Conservation (phyloP, 1,140 invertebrate species). For the Hermatobates lingyangjiaoensis region DNA sequence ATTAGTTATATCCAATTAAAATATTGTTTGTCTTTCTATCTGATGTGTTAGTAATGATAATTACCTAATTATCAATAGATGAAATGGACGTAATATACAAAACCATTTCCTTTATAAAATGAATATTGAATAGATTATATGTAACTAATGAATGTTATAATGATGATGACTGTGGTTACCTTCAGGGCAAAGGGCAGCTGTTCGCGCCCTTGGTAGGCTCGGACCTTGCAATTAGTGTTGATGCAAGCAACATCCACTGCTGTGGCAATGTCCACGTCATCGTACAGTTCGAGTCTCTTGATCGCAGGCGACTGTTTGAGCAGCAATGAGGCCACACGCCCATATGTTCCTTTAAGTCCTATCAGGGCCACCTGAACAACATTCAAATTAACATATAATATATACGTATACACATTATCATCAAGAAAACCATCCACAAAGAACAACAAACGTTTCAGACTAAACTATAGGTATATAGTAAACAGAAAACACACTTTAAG, state of each 20-base stretch:
- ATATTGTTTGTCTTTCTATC: too few relatives aligned
- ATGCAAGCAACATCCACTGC: conserved; percentile 4
- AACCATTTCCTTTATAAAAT: not conserved
- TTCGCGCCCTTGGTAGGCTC: conserved; percentile 2
- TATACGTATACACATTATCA: too few relatives aligned
- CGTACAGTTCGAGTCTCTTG: conserved; percentile 8
- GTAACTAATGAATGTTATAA: not conserved
- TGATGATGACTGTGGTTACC: not conserved
- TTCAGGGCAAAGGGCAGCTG: conserved; percentile 2
- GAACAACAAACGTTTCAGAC: too few relatives aligned
- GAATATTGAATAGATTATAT: too few relatives aligned
- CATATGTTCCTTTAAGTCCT: conserved; percentile 8
- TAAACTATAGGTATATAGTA: too few relatives aligned
- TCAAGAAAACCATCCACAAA: too few relatives aligned
- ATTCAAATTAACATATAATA: too few relatives aligned
- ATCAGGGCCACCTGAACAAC: conserved; percentile 9
- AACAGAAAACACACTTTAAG: too few relatives aligned
- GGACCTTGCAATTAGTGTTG: conserved; percentile 8
- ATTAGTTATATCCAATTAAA: too few relatives aligned
- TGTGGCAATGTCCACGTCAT: conserved; percentile 1
- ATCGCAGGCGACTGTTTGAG: conserved; percentile 5
- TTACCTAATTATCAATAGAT: too few relatives aligned
- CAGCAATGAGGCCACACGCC: conserved; percentile 5
- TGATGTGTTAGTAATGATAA: too few relatives aligned
- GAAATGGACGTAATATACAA: not conserved